A percentile compares a stretch with the other conserved stretches of the same genome.
Evolutionary conservation across 1,140 invertebrate species (phyloP).

Genomic region (Achroia grisella): DNA sequence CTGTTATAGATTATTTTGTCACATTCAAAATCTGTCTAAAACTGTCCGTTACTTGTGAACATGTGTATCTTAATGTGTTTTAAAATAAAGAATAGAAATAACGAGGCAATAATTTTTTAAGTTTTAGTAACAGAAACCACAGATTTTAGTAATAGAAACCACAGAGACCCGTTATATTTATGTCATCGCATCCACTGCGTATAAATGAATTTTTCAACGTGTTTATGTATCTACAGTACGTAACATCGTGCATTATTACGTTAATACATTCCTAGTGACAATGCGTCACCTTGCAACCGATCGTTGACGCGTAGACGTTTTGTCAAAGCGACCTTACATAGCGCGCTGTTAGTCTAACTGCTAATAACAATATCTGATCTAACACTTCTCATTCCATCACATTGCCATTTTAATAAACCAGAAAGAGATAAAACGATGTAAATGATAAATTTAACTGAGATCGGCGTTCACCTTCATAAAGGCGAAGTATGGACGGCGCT

Average conservation of each 20-base stretch:
- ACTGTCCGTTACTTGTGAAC: no score
- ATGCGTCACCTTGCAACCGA: constrained; percentile 67
- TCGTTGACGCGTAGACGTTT: constrained; percentile 69
- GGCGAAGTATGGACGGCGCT: constrained; percentile 61
- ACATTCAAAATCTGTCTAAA: no score
- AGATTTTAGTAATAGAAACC: no score
- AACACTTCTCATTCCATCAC: constrained; percentile 43
- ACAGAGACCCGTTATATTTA: constrained; percentile 39
- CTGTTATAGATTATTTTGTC: no score
- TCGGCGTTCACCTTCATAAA: constrained; percentile 60
- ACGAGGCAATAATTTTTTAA: no score
- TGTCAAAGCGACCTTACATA: constrained; percentile 66
- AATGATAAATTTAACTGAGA: constrained; percentile 46
- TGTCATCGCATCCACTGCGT: constrained; percentile 22
- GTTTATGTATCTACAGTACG: constrained; percentile 31
- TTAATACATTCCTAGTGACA: constrained; percentile 67
- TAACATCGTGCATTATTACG: constrained; percentile 42
- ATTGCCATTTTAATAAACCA: constrained; percentile 14
- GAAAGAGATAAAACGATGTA: constrained; percentile 41
- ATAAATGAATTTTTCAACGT: constrained; percentile 46
- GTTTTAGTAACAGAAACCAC: no score
- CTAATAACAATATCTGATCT: constrained; percentile 53
- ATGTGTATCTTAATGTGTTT: no score
- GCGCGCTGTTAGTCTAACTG: constrained; percentile 50
- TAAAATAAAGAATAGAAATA: no score